phyloP scores from a whole-genome alignment of 2,797 vertebrate genomes.

The Dermochelys coriacea region DNA sequence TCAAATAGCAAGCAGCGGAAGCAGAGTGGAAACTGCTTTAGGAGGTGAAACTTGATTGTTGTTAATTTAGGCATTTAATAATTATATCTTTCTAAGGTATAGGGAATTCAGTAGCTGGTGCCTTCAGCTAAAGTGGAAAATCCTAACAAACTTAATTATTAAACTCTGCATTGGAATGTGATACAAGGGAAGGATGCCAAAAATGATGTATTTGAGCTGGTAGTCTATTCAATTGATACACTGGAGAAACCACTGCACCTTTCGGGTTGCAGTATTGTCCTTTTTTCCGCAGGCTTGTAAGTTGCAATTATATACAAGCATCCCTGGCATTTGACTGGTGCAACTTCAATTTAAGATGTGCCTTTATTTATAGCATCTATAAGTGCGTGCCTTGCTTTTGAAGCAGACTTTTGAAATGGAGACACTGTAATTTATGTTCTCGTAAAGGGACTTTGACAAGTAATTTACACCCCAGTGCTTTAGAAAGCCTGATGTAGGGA shows the following conservation, averaged over 20 bases:
- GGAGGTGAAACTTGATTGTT: background rate
- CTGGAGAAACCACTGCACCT: background rate
- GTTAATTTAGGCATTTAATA: background rate
- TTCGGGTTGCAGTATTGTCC: background rate
- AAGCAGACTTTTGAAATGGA: background rate
- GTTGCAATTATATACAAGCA: background rate
- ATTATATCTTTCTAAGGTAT: background rate
- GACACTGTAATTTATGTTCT: background rate
- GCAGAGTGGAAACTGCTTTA: background rate
- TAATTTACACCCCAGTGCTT: background rate
- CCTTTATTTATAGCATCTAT: background rate
- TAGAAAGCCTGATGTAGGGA: background rate
- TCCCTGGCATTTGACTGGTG: background rate
- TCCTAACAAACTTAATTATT: background rate
- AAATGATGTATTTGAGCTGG: background rate
- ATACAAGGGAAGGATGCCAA: background rate
- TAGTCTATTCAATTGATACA: background rate
- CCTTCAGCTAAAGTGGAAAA: background rate
- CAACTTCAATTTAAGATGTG: background rate
- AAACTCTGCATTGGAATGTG: background rate
- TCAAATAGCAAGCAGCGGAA: background rate
- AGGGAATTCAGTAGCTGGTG: background rate
- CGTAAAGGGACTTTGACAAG: background rate
- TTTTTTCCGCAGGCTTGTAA: background rate
- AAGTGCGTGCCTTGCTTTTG: background rate